Base-by-base conservation (phyloP, 1,140 invertebrate species). In the Temnothorax curvispinosus region DNA sequence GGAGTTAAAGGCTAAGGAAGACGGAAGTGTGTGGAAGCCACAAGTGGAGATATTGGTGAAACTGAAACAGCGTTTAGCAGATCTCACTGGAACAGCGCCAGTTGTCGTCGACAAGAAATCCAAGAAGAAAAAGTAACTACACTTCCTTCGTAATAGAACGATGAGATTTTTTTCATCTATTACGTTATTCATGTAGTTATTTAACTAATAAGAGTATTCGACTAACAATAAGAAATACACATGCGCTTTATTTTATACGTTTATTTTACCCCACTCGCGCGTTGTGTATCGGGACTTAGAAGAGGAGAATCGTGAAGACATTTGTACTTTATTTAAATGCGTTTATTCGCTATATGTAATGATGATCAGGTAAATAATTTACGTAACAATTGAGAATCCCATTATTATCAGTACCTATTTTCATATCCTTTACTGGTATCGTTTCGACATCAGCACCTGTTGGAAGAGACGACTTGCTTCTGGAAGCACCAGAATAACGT, bases 21-120 rank as follows among this genome's bases (percentile, higher is more conserved):
- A 96, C 38, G 98, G 98, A 91, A 92, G 96, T 4, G 96, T 96
- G 5, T 97, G 98, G 96, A 97, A 97, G 90, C 96, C 97, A 3
- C 97, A 98, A 94, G 97, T 99, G 0, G 96, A 96, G 6, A 96
- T 96, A 72, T 95, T 99, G 5, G 91, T 98, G 35, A 96, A 97
- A 82, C 94, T 99, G 21, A 99, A 99, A 93, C 96, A 97, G 90
- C 96, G 97, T 88, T 95, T 98, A 56, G 94, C 96, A 1, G 87
- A 96, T 65, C 94, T 91, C 52, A 93, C 95, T 56, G 81, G 91
- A 35, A 64, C 76, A 32, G 6, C 69, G 27, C 84, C 86, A 35
- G 87, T 88, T 50, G 56, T 89, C 5, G 92, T 92, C 72, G 92
- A 93, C 52, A 96, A 95, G 76, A 92, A 93, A 58, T 93, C 90